phyloP scores from a whole-genome alignment of 2,113 vertebrate species.

The Urocitellus parryii region DNA sequence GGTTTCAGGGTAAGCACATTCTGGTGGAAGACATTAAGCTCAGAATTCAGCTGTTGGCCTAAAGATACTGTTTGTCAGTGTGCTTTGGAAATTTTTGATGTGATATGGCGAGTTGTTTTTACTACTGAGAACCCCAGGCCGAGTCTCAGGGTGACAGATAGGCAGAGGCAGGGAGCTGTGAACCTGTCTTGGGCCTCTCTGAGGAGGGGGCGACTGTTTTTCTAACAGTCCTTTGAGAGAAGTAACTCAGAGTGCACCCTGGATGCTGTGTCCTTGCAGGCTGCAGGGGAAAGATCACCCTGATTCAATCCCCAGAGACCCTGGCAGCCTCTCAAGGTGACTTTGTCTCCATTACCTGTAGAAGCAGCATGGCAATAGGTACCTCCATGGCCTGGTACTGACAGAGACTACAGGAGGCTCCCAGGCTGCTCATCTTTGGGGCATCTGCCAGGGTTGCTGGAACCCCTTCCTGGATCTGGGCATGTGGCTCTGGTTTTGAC shows the following conservation, averaged over 20 bases:
- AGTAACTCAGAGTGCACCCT: neutral
- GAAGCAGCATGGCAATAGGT: neutral
- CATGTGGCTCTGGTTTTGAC: constrained; percentile 4
- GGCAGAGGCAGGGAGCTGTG: neutral
- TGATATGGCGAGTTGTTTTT: neutral
- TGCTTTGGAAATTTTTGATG: neutral
- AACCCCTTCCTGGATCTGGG: neutral
- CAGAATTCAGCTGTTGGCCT: neutral
- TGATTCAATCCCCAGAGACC: constrained; percentile 59
- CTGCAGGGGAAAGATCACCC: neutral
- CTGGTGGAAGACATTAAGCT: neutral
- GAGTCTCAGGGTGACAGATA: neutral
- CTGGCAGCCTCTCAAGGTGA: neutral
- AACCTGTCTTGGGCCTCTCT: neutral
- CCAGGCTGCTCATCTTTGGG: neutral
- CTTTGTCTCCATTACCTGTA: constrained; percentile 48
- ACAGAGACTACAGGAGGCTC: neutral
- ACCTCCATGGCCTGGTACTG: constrained; percentile 54
- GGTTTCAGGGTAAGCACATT: neutral
- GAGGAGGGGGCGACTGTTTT: neutral
- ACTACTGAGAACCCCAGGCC: neutral
- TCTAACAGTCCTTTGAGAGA: neutral
- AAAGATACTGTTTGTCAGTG: neutral
- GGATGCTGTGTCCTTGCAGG: neutral
- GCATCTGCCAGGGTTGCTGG: neutral